These are phyloP conservation scores for Drosophila mauritiana DNA, from an alignment of 1,140 invertebrate genomes.

Conservation along the genomic window DNA sequence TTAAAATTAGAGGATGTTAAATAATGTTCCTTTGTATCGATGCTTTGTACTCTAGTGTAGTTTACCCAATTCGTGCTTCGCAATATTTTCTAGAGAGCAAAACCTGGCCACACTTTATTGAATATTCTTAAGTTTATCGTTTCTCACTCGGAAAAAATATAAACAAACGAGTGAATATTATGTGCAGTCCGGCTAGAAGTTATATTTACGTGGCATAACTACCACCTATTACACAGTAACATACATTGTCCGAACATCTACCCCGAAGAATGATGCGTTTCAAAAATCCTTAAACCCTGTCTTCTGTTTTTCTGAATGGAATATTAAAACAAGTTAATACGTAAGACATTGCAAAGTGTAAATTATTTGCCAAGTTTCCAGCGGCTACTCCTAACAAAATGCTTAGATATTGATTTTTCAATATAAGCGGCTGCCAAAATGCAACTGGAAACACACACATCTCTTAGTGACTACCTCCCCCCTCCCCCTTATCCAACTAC, in stretches of 20 bases:
- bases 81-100: neutral
- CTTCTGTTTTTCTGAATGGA: neutral
- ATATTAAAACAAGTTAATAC: no score
- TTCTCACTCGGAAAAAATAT: slow-evolving; percentile 16
- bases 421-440: slow-evolving; percentile 56
- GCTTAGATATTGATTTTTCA: slow-evolving; percentile 61
- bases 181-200: neutral
- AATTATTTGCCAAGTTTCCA: slow-evolving; percentile 1
- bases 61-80: neutral
- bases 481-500: no score
- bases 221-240: neutral
- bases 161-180: slow-evolving; percentile 24
- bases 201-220: neutral
- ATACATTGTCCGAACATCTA: neutral
- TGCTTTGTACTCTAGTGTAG: neutral
- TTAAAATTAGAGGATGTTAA: no score
- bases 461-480: neutral
- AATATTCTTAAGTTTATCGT: slow-evolving; percentile 1
- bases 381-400: slow-evolving; percentile 12
- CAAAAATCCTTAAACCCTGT: neutral
- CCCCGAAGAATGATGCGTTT: slow-evolving; percentile 8
- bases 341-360: neutral
- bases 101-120: slow-evolving; percentile 1
- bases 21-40: neutral
- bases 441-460: slow-evolving; percentile 45